Evolutionary conservation across 1,140 invertebrate species (phyloP), one percentile per base, ranked within the genome.

Genomic region (Bombyx mandarina): DNA sequence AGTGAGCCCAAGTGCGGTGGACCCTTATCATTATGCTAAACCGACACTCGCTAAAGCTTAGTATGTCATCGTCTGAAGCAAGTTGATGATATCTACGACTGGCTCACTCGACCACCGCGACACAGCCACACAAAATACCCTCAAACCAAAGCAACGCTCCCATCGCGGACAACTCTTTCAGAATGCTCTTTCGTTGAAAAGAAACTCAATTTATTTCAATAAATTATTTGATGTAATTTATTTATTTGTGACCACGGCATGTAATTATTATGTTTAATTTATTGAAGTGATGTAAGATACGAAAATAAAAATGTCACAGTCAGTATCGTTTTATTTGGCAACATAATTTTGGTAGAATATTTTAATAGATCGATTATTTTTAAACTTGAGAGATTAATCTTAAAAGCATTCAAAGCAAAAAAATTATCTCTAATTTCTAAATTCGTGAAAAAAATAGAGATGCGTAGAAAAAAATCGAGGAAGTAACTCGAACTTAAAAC

Each of bases 11-110:
- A 78, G 77, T 58, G 71, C 73, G 53, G 77, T 86, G 65, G 90
- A 91, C 72, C 89, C 89, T 61, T 90, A 90, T 71, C 84, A 83
- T 71, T 90, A 90, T 76, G 88, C 86, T 60, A 88, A 90, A 69
- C 71, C 79, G 67, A 77, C 73, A 56, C 72, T 92, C 90, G 90
- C 91, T 88, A 71, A 88, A 90, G 67, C 85, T 91, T 79, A 93
- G 26, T 35, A 35, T 3, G 26, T 35, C 61, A 66, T 56, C 63
- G 54, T 64, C 57, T 54, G 58, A 57, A 10, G 58, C 57, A 47
- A 55, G 58, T 52, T 56, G 60, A 49, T 52, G 65, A 59, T 63
- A 7, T 35, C 50, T 22, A 22, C 67, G 65, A 49, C 47, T 43
- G 53, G 56, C 60, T 10, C 47, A 57, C 57, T 57, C 63, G 67